Conservation (phyloP, 2,888 invertebrate species). For the Sialis lutaria region DNA sequence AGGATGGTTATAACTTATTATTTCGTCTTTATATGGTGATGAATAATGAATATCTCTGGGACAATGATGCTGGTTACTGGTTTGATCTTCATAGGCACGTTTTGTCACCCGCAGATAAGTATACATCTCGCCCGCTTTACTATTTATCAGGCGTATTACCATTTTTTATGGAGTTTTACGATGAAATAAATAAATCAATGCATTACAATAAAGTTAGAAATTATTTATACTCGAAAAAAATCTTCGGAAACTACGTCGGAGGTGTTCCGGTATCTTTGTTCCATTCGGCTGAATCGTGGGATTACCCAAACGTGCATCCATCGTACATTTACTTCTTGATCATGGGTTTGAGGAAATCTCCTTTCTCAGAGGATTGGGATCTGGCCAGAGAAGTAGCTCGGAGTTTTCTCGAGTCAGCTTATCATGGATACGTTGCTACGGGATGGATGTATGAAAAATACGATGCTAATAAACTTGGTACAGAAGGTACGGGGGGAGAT, state of each 20-base stretch:
- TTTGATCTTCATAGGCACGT: slow-evolving; percentile 46
- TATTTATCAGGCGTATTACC: slow-evolving; percentile 58
- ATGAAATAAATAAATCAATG: slow-evolving; percentile 19
- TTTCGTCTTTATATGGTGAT: slow-evolving; percentile 41
- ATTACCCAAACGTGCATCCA: slow-evolving; percentile 74
- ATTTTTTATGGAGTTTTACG: slow-evolving; percentile 49
- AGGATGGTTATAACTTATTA: slow-evolving; percentile 31
- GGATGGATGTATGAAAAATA: slow-evolving; percentile 59
- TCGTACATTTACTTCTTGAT: slow-evolving; percentile 61
- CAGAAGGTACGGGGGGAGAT: slow-evolving; percentile 61
- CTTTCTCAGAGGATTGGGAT: slow-evolving; percentile 31
- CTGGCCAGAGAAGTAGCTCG: slow-evolving; percentile 46
- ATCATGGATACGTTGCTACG: slow-evolving; percentile 42
- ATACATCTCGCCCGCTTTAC: slow-evolving; percentile 42
- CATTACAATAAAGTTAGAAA: slow-evolving; percentile 31
- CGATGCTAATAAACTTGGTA: slow-evolving; percentile 42
- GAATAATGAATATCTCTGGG: slow-evolving; percentile 48
- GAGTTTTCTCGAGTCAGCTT: slow-evolving; percentile 49
- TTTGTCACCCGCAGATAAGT: slow-evolving; percentile 22
- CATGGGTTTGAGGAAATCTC: slow-evolving; percentile 42
- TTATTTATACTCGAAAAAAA: slow-evolving; percentile 33
- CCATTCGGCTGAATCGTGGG: slow-evolving; percentile 58
- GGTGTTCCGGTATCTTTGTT: slow-evolving; percentile 52
- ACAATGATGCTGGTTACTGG: slow-evolving; percentile 60
- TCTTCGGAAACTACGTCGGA: slow-evolving; percentile 37